Base-by-base conservation (phyloP, 2,888 invertebrate species). In the Pycnomerus fuliginosus region DNA sequence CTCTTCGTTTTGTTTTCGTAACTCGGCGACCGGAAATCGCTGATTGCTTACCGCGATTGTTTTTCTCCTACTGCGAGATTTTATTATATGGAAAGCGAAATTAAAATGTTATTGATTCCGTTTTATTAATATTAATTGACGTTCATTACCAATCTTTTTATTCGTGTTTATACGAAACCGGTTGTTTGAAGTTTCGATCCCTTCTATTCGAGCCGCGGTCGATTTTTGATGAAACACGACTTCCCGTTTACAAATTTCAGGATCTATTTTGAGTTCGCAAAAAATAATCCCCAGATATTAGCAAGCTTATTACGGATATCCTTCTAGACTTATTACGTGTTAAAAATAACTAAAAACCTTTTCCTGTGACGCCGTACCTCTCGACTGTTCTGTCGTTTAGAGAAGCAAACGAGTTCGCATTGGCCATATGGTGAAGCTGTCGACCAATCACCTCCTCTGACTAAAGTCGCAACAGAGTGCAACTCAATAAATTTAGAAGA, bases 21-120 rank as follows among this genome's bases (percentile, higher is more conserved):
- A 42, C 35, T 29, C 42, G 44, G 45, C 55, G 55, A 57, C 60
- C 58, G 60, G 60, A 60, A 60, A 58, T 48, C 50, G 53, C 50
- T 52, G 58, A 58, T 56, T 55, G 58, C 56, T 35, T n/a, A n/a
- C n/a, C 40, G 28, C 16, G 15, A 25, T 25, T 25, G 25, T 25
- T 25, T 25, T 25, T 25, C 25, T 25, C 12, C 24, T 7, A 5
- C 30, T 7, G n/a, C 14, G 3, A 4, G 13, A 14, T 30, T 12
- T 13, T 30, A 5, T 7, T 30, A 4, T 15, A 22, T 31, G 29
- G 32, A 37, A 32, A 37, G 37, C 37, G 31, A 44, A 37, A 44
- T 44, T 37, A 37, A 44, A 44, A 44, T 44, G 37, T 44, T 32
- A 37, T 25, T 32, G 43, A 31, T 37, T 31, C 39, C 14, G 10